Conservation (phyloP, 2,113 vertebrate genomes). For the Ovibos moschatus region DNA sequence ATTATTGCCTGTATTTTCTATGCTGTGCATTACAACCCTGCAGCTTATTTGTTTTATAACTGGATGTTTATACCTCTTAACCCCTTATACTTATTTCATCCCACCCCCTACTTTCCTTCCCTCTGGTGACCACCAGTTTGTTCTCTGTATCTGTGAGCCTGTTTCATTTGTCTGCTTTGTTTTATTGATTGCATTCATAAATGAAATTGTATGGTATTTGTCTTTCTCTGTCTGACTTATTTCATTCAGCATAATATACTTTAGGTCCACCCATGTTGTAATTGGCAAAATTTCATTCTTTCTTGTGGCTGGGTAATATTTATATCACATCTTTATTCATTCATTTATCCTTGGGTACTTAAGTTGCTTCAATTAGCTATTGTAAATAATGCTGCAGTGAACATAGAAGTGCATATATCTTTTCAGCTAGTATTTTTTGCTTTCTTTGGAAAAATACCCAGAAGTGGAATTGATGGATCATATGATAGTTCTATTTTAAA, state of each 20-base stretch:
- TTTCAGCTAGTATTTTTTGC: not conserved
- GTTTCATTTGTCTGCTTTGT: not conserved
- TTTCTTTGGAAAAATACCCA: not conserved
- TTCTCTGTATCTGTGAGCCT: not conserved
- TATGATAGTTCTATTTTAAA: not conserved
- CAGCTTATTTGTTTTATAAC: not conserved
- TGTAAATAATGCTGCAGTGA: not conserved
- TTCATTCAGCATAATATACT: not conserved
- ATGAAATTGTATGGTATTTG: not conserved
- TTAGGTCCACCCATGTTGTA: not conserved
- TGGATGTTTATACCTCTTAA: not conserved
- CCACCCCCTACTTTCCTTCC: not conserved
- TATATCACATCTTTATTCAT: not conserved
- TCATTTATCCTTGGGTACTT: not conserved
- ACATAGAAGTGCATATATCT: not conserved
- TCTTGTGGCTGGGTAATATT: not conserved
- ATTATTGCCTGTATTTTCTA: not conserved
- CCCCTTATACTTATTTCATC: not conserved
- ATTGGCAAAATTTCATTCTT: not conserved
- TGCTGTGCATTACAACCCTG: not conserved
- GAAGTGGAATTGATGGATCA: not conserved
- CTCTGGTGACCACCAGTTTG: not conserved
- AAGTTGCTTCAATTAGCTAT: not conserved
- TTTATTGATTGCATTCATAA: not conserved
- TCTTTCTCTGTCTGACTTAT: not conserved